Base-by-base conservation (phyloP, 2,888 invertebrate species). In the Catocala fraxini region DNA sequence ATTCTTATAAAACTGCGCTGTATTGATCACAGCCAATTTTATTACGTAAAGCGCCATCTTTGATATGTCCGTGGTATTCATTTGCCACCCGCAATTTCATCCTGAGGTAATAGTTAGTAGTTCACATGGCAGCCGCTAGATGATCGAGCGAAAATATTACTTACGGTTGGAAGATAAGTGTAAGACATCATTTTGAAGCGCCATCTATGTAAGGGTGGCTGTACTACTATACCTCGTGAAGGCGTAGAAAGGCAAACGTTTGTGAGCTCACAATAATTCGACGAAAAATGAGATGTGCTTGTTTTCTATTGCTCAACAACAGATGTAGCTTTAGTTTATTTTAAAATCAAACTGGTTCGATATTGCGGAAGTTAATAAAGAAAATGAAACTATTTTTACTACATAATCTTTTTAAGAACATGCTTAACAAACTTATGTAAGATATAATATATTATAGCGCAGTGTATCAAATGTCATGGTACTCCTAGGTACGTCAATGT, bases 191-290 rank as follows among this genome's bases (percentile, higher is more conserved):
- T n/a, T 33, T 13, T 13, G 7, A 13, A 60, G 13, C 67, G 73
- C 69, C 73, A 68, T 72, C 70, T 76, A 33, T 68, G 59, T n/a
- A 34, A 61, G 53, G 35, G 7, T 46, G 5, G 0, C 0, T 2
- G 51, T 11, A 61, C 49, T 65, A 43, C 34, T 6, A 15, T 2
- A 10, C 1, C 6, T 33, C 10, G 33, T 34, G 6, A 5, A 5
- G 34, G 7, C 11, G 11, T 12, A 34, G 33, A 11, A 11, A 34
- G 12, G 2, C 25, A 51, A 13, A n/a, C 25, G 1, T 45, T 13
- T 13, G 12, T 39, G n/a, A 10, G 13, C 35, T 3, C 6, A 39
- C 9, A 39, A 1, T n/a, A 7, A 9, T 5, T 6, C 34, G 41
- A 7, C 9, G 35, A 39, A 5, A 7, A 39, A 41, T 0, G 5